A percentile compares a stretch with the other conserved stretches of the same genome.
Conservation (phyloP, 1,140 invertebrate species). For the Ruditapes philippinarum region DNA sequence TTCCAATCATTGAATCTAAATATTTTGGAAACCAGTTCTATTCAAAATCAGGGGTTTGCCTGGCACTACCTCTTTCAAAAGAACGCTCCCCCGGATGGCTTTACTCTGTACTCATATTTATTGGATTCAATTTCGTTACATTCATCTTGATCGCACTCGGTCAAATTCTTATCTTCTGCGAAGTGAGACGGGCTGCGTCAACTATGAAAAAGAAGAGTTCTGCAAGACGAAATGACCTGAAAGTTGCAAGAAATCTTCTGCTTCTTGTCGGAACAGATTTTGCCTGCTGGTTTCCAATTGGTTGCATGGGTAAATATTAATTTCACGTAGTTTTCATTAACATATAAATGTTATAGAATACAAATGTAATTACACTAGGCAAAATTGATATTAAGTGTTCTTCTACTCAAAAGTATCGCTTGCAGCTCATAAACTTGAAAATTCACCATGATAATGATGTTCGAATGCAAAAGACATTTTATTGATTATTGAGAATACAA, state of each 20-base stretch:
- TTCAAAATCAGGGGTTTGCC: slow-evolving; percentile 71
- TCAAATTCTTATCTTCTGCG: slow-evolving; percentile 68
- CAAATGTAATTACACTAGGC: too few relatives aligned
- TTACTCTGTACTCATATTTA: slow-evolving; percentile 70
- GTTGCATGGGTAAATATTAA: slow-evolving; percentile 71
- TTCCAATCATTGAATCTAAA: slow-evolving; percentile 66
- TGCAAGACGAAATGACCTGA: slow-evolving; percentile 40
- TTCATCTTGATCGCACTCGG: slow-evolving; percentile 74
- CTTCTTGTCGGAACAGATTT: slow-evolving; percentile 72
- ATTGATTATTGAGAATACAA: too few relatives aligned
- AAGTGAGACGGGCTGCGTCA: background rate
- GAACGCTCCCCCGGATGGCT: slow-evolving; percentile 65
- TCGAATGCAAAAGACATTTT: too few relatives aligned
- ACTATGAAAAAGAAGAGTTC: background rate
- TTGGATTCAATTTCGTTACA: slow-evolving; percentile 71
- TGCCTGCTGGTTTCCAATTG: slow-evolving; percentile 78
- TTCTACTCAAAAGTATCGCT: too few relatives aligned
- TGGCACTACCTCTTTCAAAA: slow-evolving; percentile 69
- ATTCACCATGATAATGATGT: too few relatives aligned
- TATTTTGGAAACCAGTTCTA: slow-evolving; percentile 69
- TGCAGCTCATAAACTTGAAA: too few relatives aligned
- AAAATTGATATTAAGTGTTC: too few relatives aligned
- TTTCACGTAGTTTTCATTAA: too few relatives aligned
- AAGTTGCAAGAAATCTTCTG: slow-evolving; percentile 72
- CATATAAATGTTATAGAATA: too few relatives aligned